Evolutionary conservation across 2,113 vertebrate species (phyloP).

Genomic region (Stomatorhinus ivindoensis): DNA sequence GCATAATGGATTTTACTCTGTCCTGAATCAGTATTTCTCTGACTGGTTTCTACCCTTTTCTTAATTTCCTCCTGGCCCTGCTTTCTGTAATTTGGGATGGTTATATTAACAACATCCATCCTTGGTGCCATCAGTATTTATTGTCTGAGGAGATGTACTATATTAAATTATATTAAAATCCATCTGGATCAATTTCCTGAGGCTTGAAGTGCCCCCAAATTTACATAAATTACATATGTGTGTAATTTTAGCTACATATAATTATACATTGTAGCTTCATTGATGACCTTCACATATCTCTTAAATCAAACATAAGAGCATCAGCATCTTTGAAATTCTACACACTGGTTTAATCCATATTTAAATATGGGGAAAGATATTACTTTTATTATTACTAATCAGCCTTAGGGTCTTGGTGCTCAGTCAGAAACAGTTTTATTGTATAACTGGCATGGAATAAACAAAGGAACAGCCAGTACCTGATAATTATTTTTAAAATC

Average conservation of each 20-base stretch:
- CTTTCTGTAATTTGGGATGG: background rate
- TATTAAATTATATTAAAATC: conserved; percentile 55
- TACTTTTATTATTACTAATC: background rate
- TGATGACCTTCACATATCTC: background rate
- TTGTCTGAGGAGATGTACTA: conserved; percentile 56
- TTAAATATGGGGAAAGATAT: background rate
- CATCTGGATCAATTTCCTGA: conserved; percentile 54
- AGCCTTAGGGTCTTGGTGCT: background rate
- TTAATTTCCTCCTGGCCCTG: background rate
- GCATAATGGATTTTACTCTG: background rate
- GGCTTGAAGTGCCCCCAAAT: conserved; percentile 30
- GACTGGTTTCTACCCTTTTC: background rate
- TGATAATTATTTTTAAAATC: background rate
- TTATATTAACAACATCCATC: conserved; percentile 44
- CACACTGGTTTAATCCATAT: background rate
- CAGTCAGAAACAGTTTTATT: background rate
- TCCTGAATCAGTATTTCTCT: background rate
- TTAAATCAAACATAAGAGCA: background rate
- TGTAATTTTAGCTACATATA: background rate
- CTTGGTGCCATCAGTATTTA: conserved; percentile 50
- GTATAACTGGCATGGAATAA: background rate
- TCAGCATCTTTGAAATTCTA: background rate
- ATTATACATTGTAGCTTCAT: background rate
- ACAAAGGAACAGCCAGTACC: background rate
- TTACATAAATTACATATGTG: conserved; percentile 6